Percentiles rank a stretch among this genome's conserved stretches.
Evolutionary conservation across 2,888 invertebrate species (phyloP).

Genomic region (Mactromeris polynyma): DNA sequence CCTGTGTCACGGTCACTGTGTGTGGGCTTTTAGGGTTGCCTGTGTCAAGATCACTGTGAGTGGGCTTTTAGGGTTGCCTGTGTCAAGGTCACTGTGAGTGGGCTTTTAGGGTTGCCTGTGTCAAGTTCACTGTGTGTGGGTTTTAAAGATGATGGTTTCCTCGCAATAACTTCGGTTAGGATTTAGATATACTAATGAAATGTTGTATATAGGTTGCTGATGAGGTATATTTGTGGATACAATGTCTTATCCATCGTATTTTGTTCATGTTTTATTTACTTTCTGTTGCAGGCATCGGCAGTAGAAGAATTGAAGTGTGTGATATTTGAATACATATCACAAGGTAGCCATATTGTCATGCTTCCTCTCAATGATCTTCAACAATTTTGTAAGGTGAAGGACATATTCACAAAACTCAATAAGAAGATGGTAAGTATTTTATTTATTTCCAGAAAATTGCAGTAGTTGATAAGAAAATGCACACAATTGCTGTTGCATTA

Average conservation of each 20-base stretch:
- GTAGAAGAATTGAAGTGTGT: slow-evolving; percentile 39
- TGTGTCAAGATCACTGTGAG: no score
- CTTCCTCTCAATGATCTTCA: slow-evolving; percentile 36
- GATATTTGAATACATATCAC: slow-evolving; percentile 30
- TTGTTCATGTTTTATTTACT: neutral
- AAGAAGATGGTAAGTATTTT: slow-evolving; percentile 9
- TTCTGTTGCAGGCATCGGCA: slow-evolving; percentile 13
- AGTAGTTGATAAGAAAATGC: no score
- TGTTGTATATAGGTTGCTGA: neutral
- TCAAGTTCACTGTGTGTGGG: no score
- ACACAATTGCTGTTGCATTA: no score
- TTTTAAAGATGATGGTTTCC: no score
- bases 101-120: no score
- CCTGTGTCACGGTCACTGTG: no score
- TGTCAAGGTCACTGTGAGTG: no score
- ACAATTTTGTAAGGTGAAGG: slow-evolving; percentile 47
- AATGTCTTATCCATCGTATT: neutral
- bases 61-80: no score
- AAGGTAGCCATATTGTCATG: slow-evolving; percentile 26
- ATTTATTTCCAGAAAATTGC: neutral
- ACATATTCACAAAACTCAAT: slow-evolving; percentile 30
- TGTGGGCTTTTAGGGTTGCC: no score
- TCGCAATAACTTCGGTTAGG: no score
- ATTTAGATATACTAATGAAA: no score
- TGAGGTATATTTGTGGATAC: neutral